Base-by-base conservation (phyloP, 2,113 vertebrate genomes). In the Pelecanus crispus region DNA sequence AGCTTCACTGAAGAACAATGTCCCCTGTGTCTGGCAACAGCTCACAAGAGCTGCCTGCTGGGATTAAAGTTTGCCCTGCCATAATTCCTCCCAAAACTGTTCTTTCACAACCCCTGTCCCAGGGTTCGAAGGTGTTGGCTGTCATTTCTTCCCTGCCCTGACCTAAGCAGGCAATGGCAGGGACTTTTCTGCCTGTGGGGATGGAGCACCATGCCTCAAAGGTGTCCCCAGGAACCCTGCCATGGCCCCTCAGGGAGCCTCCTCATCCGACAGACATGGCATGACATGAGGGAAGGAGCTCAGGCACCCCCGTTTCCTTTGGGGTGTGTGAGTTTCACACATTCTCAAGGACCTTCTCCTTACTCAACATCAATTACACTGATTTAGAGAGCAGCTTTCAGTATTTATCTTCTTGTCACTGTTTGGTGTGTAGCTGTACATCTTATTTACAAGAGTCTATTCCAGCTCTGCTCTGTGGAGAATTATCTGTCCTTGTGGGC, bases 281-380 rank as follows among this genome's bases (percentile, higher is more conserved):
- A 58, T 0, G 0, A 44, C 42, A 26, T 0, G 0, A 78, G 20
- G 42, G 24, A 83, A 67, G 15, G 29, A 3, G 4, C 32, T 73
- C 53, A 28, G 32, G 9, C 13, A 44, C 6, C 12, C 44, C 47
- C 2, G 0, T 50, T 73, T 72, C 28, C 29, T 72, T 36, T 88
- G 24, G 24, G 11, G 6, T 17, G 11, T 38, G 25, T 40, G 22
- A 47, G 63, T 34, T 86, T 66, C 70, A 40, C 6, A 10, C 18
- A 26, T n/a, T 59, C 47, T 31, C 26, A 45, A 31, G 13, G 26
- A 44, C 36, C 32, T 59, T 53, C 21, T 28, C 31, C n/a, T 45
- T 50, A 67, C 7, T 72, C 58, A 47, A 50, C 36, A 59, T 72
- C 3, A 0, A 29, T 32, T 15, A 40, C 66, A 34, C 13, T 22